Base-by-base conservation (phyloP, 2,113 vertebrate species). In the Mobula birostris region DNA sequence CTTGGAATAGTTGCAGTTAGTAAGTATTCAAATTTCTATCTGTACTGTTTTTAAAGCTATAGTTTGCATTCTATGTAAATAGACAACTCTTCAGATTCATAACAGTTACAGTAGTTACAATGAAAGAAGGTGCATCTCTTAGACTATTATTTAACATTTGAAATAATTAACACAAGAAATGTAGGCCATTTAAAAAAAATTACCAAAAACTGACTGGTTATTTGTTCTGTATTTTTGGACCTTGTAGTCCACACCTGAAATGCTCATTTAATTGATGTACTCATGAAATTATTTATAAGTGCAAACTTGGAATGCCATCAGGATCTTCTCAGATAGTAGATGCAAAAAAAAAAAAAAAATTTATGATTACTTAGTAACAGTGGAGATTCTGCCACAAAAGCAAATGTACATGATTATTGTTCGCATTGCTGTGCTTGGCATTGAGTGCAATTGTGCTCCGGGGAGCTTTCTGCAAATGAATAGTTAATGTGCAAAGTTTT, bases 1-100 rank as follows among this genome's bases (percentile, higher is more conserved):
- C 97, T 99, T 96, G 98, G 98, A 88, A 97, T 99, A 94, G 97
- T 99, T 7, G 97, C 98, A 88, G 97, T 99, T 96, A 99, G 99
- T 99, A 97, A 99, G 98, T 99, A 94, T 95, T 68, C 94, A 61
- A 94, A 94, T 36, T 90, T 90, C 29, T 90, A 68, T 11, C 74
- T 40, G 5, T 93, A 11, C 7, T 87, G 2, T 76, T 56, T 14
- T 74, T 74, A 48, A 74, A 93, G 74, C 21, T 48, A 36, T 11
- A 7, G 8, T 48, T 90, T 90, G 24, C 1, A 79, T 27, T 32
- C 78, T 32, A 32, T 63, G 27, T 87, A 1, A 40, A 48, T 40
- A 11, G 24, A 61, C 3, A 87, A n/a, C 24, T 87, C 83, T 87
- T 56, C 82, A 27, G 21, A 58, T 85, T 83, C 11, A 29, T 87